Percentiles rank a stretch among this genome's conserved stretches.
These are phyloP conservation scores for Clusia tigrina DNA, from an alignment of 2,888 invertebrate genomes.

Conservation along the genomic window DNA sequence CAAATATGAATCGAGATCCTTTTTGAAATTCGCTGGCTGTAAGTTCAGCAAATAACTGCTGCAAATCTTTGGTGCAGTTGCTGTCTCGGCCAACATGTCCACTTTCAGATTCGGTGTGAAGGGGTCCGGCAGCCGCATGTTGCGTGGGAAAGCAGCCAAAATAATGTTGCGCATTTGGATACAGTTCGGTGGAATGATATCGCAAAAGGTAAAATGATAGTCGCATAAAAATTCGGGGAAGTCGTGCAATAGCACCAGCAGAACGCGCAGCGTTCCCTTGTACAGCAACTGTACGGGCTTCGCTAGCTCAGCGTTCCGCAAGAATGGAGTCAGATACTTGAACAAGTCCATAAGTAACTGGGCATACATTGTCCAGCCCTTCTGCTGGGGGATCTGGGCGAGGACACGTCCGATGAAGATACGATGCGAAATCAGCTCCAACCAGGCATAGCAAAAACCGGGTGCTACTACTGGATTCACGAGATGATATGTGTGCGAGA, in stretches of 20 bases:
- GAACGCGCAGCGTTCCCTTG: constrained; percentile 93
- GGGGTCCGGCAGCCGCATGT: constrained; percentile 98
- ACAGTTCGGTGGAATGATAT: constrained; percentile 98
- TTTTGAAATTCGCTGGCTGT: constrained; percentile 88
- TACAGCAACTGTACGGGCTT: constrained; percentile 93
- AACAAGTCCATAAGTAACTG: constrained; percentile 95
- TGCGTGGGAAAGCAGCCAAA: constrained; percentile 95
- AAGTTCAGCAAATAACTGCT: constrained; percentile 89
- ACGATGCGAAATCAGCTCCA: constrained; percentile 96
- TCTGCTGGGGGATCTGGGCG: constrained; percentile 89
- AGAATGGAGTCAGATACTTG: constrained; percentile 95
- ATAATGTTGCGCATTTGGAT: constrained; percentile 99
- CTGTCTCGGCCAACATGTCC: constrained; percentile 88
- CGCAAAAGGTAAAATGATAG: constrained; percentile 98
- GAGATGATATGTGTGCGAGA: constrained; percentile 94
- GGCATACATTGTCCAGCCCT: constrained; percentile 98
- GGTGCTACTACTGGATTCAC: constrained; percentile 92
- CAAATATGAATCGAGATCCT: constrained; percentile 95
- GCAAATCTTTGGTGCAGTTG: constrained; percentile 86
- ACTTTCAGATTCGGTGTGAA: constrained; percentile 96
- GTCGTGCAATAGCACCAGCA: constrained; percentile 95
- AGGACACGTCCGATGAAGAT: constrained; percentile 94
- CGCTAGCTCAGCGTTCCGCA: constrained; percentile 95
- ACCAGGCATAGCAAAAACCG: constrained; percentile 97
- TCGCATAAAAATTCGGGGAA: constrained; percentile 99